Conservation (phyloP, 92 coral and sea anemone species). For the Siderastrea radians region DNA sequence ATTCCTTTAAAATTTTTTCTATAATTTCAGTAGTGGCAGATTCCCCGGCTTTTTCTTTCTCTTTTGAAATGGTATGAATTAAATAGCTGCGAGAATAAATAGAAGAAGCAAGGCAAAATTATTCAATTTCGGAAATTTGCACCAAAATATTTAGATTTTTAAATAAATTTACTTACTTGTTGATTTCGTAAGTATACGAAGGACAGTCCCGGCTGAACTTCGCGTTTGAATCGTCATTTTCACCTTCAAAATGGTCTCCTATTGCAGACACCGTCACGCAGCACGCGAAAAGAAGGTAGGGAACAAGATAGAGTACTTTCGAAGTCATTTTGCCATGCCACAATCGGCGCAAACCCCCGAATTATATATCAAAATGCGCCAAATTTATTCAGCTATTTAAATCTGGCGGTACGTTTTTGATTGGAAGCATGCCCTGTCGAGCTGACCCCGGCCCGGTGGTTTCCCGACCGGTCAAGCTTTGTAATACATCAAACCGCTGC, state of each 20-base stretch:
- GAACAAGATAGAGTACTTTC: neutral
- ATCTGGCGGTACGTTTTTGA: neutral
- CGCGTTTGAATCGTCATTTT: neutral
- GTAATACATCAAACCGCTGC: too few relatives aligned
- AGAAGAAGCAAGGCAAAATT: neutral
- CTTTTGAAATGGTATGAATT: slow-evolving; percentile 43
- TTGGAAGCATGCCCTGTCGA: too few relatives aligned
- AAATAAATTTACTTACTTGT: slow-evolving; percentile 30
- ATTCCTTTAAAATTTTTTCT: slow-evolving; percentile 44
- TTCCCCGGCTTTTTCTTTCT: slow-evolving; percentile 6
- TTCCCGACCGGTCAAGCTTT: too few relatives aligned
- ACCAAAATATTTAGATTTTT: slow-evolving; percentile 5
- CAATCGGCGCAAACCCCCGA: neutral
- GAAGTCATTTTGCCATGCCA: neutral
- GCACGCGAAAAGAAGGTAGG: neutral
- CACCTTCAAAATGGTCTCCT: neutral
- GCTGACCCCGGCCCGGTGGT: too few relatives aligned
- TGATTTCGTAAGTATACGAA: slow-evolving; percentile 28
- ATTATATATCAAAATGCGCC: neutral
- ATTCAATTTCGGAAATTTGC: slow-evolving; percentile 5
- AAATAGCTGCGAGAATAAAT: slow-evolving; percentile 48
- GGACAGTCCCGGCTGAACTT: neutral
- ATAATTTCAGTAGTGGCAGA: slow-evolving; percentile 18
- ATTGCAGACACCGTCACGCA: neutral
- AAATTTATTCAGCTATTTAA: neutral